Evolutionary conservation across 2,113 vertebrate species (phyloP).

Genomic region (Lanius ludovicianus): DNA sequence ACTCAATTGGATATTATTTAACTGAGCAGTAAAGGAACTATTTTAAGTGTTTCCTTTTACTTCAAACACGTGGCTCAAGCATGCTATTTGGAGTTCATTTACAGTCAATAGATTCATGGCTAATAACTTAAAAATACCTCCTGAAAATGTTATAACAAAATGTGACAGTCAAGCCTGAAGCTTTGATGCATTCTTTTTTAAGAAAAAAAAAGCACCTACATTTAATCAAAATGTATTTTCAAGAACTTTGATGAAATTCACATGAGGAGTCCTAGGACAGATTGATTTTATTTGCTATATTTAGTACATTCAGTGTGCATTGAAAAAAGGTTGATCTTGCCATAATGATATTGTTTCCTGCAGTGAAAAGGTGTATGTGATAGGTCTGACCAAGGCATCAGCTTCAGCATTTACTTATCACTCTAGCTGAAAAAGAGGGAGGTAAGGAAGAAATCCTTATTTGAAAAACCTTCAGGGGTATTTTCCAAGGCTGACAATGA

Average conservation of each 20-base stretch:
- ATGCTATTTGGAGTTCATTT: slow-evolving; percentile 18
- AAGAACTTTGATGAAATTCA: not conserved
- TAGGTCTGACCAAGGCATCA: not conserved
- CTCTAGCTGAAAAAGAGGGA: not conserved
- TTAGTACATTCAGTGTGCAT: not conserved
- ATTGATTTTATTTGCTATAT: not conserved
- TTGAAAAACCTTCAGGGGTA: not conserved
- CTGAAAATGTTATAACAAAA: not conserved
- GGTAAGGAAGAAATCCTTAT: not conserved
- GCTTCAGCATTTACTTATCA: not conserved
- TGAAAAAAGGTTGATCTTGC: not conserved
- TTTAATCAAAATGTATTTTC: not conserved
- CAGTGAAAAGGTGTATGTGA: not conserved
- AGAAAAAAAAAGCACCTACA: not conserved
- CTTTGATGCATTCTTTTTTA: not conserved
- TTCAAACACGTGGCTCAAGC: slow-evolving; percentile 27
- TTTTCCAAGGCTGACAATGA: not conserved
- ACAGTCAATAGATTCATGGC: slow-evolving; percentile 38
- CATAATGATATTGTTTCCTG: not conserved
- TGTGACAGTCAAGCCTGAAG: not conserved
- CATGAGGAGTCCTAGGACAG: not conserved
- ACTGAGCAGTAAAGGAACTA: slow-evolving; percentile 8
- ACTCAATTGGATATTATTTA: slow-evolving; percentile 1
- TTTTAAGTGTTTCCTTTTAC: slow-evolving; percentile 50
- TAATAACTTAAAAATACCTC: slow-evolving; percentile 46